Base-by-base conservation (phyloP, 2,797 vertebrate genomes). In the Cichlasoma orientale region DNA sequence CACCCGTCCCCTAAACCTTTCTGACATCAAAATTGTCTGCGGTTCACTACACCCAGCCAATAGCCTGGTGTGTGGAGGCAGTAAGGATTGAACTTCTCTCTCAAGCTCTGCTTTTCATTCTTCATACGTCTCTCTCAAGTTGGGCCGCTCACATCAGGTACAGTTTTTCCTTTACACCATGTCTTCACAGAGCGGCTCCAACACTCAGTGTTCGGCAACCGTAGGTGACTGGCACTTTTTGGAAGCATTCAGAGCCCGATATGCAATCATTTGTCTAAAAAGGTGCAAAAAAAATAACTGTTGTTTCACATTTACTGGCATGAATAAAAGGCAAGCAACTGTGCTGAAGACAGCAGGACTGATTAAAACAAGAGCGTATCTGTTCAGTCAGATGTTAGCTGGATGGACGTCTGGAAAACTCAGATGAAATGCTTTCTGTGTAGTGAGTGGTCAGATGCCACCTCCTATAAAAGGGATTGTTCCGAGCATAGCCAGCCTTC, bases 1-100 rank as follows among this genome's bases (percentile, higher is more conserved):
- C 44, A 23, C 56, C 36, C 3, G 14, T 58, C 50, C n/a, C 14
- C 21, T 58, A 47, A 72, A 57, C 31, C 36, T 76, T 74, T 52
- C 23, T 82, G 57, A 82, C 81, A 70, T 76, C 11, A 12, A 19
- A 69, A 73, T 80, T 54, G 19, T 79, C 31, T 73, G 59, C 58
- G 70, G 68, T 2, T 80, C 19, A n/a, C 19, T 25, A 41, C 31
- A 33, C 36, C 23, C 53, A 73, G 68, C 56, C n/a, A 54, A 23
- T 29, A 56, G 50, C 58, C 44, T 14, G 69, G 2, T 33, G 61
- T 76, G 69, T 50, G 31, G 44, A 57, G 5, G 44, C 61, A 47
- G 54, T 38, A 52, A 29, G 33, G 25, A 73, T 61, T 59, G 16
- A 76, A 2, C 54, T 71, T 36, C 56, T 68, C 41, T 72, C 61